Evolutionary conservation across 2,888 invertebrate species (phyloP).

Genomic region (Phorcus lineatus): DNA sequence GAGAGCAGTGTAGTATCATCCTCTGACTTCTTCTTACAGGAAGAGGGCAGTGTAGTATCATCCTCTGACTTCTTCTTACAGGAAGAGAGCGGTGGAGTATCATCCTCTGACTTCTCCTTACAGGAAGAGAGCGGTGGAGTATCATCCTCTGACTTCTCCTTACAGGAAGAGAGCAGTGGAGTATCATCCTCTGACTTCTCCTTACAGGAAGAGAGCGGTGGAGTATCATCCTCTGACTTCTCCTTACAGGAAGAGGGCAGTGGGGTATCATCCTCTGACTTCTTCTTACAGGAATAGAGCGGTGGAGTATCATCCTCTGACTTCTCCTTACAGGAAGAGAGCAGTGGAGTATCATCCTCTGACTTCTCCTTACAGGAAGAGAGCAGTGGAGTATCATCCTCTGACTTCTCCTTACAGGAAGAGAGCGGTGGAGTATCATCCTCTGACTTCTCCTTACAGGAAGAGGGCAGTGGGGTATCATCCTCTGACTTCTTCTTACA

Average conservation of each 20-base stretch:
- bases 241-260: constrained; percentile 61
- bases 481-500: constrained; percentile 31
- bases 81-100: constrained; percentile 64
- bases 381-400: constrained; percentile 54
- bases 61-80: constrained; percentile 31
- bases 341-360: constrained; percentile 51
- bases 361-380: constrained; percentile 51
- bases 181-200: not conserved
- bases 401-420: constrained; percentile 49
- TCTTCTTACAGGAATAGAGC: constrained; percentile 60
- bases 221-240: constrained; percentile 35
- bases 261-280: constrained; percentile 39
- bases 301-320: constrained; percentile 43
- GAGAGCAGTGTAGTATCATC: not conserved
- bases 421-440: constrained; percentile 55
- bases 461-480: constrained; percentile 61
- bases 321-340: constrained; percentile 54
- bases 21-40: constrained; percentile 39
- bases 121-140: constrained; percentile 66
- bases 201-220: constrained; percentile 63
- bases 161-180: constrained; percentile 67
- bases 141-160: not conserved
- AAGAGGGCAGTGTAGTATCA: constrained; percentile 61
- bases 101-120: not conserved
- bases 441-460: constrained; percentile 40